These are phyloP conservation scores for Heliconius hermathena DNA, from an alignment of 1,140 invertebrate species.

Conservation along the genomic window DNA sequence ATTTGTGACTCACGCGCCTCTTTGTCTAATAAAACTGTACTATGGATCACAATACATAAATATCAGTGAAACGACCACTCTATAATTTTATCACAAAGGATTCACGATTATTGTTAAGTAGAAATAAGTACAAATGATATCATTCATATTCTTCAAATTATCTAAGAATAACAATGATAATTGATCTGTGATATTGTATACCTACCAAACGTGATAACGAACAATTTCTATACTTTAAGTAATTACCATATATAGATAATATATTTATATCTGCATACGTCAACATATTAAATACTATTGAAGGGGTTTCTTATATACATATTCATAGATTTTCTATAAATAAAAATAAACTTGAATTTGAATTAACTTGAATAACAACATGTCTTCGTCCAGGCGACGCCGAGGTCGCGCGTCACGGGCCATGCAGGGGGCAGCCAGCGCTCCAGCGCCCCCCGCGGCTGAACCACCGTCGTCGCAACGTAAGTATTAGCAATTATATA, in stretches of 20 bases:
- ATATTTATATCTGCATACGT: background rate
- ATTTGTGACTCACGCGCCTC: slow-evolving; percentile 37
- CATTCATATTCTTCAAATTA: slow-evolving; percentile 16
- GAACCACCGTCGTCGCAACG: slow-evolving; percentile 67
- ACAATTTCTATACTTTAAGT: background rate
- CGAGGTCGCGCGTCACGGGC: slow-evolving; percentile 63
- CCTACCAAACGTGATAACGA: background rate
- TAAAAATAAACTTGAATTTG: background rate
- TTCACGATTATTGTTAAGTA: slow-evolving; percentile 17
- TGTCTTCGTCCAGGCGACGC: slow-evolving; percentile 35
- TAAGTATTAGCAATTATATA: slow-evolving; percentile 46
- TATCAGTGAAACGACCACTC: slow-evolving; percentile 10
- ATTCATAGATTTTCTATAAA: background rate
- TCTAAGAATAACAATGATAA: background rate
- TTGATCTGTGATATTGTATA: background rate
- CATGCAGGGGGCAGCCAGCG: slow-evolving; percentile 74
- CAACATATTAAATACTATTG: background rate
- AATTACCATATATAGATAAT: background rate
- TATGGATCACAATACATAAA: slow-evolving; percentile 19
- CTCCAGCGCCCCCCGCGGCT: slow-evolving; percentile 71
- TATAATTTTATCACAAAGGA: slow-evolving; percentile 10
- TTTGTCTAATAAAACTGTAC: slow-evolving; percentile 37
- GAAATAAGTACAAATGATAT: slow-evolving; percentile 15
- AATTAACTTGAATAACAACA: slow-evolving; percentile 7
- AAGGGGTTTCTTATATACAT: background rate